Base-by-base conservation (phyloP, 2,113 vertebrate species). In the Chaetops frenatus region DNA sequence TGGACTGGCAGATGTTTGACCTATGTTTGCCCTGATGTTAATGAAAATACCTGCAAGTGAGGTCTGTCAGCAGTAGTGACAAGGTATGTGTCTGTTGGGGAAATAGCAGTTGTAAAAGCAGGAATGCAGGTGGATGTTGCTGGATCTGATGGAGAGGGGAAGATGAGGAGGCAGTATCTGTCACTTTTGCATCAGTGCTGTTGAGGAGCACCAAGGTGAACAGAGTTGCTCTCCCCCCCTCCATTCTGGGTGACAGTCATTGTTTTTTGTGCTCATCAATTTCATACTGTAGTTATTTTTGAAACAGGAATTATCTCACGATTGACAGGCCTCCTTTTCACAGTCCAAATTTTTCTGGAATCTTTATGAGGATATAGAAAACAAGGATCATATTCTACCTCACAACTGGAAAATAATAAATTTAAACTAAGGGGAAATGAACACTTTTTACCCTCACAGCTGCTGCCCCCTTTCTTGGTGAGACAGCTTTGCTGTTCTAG, bases 401-500 rank as follows among this genome's bases (percentile, higher is more conserved):
- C 57, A 71, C 72, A 89, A 67, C 4, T 0, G 0, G 9, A 69
- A 86, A 88, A 84, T 47, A 77, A 53, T 40, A 8, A 62, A 51
- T 47, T 51, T 14, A 47, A 87, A 86, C 9, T 11, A 35, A 81
- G 71, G 33, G n/a, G 29, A 91, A 91, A 89, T 33, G 9, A 95
- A n/a, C 18, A 12, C 8, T 42, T 92, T 72, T 73, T 69, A 25
- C 38, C 36, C 88, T 77, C 91, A 70, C 45, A 85, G 70, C 65
- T 89, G 33, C 65, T 86, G 45, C 56, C 19, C 33, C 72, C 60
- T 94, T 89, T 65, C 81, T 90, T 9, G 10, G 33, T 15, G 35
- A 90, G 70, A 80, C 51, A 85, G 38, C 50, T 89, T 76, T 80
- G 56, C 78, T 86, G 57, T 92, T 95, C 66, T 74, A 80, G 54